Evolutionary conservation across 2,888 invertebrate genomes (phyloP).

Genomic region (Pammene fasciana): DNA sequence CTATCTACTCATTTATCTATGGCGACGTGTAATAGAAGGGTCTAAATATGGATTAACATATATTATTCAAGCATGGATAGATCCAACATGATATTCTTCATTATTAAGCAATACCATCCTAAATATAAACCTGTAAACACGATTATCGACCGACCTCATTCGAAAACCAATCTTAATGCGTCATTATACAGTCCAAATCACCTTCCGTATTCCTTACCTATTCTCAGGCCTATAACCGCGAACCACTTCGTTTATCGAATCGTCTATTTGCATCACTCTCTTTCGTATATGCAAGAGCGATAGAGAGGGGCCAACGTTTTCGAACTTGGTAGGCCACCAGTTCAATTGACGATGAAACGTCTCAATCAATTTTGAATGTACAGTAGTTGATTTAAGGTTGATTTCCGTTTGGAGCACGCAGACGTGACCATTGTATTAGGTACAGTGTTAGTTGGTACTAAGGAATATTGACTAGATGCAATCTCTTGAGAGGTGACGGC

Average conservation of each 20-base stretch:
- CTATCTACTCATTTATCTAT: no score
- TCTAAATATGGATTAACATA: conserved; percentile 7
- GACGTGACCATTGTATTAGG: conserved; percentile 52
- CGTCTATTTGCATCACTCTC: no score
- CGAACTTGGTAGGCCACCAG: no score
- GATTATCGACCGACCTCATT: conserved; percentile 1
- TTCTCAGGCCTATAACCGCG: no score
- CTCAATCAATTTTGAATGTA: conserved; percentile 1
- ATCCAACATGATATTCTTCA: conserved; percentile 4
- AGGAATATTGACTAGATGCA: conserved; percentile 45
- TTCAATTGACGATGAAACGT: no score
- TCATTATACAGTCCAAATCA: conserved; percentile 9
- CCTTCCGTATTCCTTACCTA: not conserved
- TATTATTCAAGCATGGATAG: conserved; percentile 16
- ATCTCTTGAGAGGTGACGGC: conserved; percentile 33
- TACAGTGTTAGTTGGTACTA: conserved; percentile 33
- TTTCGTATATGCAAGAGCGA: no score
- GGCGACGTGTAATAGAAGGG: not conserved
- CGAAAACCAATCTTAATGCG: conserved; percentile 6
- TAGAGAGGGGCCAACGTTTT: no score
- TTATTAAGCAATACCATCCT: conserved; percentile 28
- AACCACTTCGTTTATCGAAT: no score
- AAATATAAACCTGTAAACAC: conserved; percentile 21
- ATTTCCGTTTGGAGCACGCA: conserved; percentile 9
- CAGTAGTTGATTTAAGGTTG: conserved; percentile 1